These are phyloP conservation scores for Pycnomerus fuliginosus DNA, from an alignment of 2,888 invertebrate species.

Conservation along the genomic window DNA sequence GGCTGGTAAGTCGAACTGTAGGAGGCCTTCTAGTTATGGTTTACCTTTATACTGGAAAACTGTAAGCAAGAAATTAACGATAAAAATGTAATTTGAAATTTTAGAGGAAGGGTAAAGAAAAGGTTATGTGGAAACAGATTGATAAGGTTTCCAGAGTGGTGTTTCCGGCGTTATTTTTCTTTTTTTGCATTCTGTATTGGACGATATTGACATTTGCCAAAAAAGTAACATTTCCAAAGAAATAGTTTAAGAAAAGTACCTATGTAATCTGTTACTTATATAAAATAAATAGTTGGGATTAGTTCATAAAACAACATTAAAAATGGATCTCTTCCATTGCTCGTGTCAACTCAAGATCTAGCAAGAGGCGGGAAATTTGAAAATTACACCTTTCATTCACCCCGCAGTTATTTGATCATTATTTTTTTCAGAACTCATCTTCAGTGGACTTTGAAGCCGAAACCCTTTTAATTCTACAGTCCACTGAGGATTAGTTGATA, in stretches of 20 bases:
- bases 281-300: too few relatives aligned
- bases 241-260: background rate
- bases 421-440: too few relatives aligned
- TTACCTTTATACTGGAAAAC: constrained; percentile 41
- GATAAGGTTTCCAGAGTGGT: constrained; percentile 74
- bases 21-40: background rate
- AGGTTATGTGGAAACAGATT: constrained; percentile 76
- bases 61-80: constrained; percentile 29
- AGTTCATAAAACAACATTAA: too few relatives aligned
- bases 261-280: too few relatives aligned
- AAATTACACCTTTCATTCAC: too few relatives aligned
- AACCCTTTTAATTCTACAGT: too few relatives aligned
- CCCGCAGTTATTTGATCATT: too few relatives aligned
- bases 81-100: constrained; percentile 22
- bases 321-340: too few relatives aligned
- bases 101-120: constrained; percentile 65
- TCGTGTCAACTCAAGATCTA: too few relatives aligned
- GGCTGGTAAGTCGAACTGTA: constrained; percentile 27
- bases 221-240: constrained; percentile 7
- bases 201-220: constrained; percentile 65
- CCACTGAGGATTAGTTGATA: too few relatives aligned
- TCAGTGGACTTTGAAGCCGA: too few relatives aligned
- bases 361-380: too few relatives aligned
- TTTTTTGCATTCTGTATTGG: constrained; percentile 78
- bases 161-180: constrained; percentile 75